phyloP scores from a whole-genome alignment of 2,888 invertebrate species.

The Cheilosia scutellata region DNA sequence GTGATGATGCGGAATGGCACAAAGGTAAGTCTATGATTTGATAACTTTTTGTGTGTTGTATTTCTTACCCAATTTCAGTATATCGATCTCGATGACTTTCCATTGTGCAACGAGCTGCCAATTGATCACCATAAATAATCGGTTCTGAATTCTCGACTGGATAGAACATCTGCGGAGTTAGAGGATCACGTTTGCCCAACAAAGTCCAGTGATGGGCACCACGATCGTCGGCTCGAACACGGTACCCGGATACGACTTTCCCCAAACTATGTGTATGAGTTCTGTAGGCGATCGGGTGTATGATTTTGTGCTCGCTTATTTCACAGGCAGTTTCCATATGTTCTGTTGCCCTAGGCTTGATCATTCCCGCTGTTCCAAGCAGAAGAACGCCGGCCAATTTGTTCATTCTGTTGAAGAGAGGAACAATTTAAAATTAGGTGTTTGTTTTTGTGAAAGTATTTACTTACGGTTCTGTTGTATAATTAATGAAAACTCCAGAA shows the following conservation, averaged over 20 bases:
- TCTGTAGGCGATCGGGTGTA: conserved; percentile 98
- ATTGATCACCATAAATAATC: conserved; percentile 88
- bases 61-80: conserved; percentile 90
- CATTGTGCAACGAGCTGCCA: conserved; percentile 98
- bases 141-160: conserved; percentile 88
- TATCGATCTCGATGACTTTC: conserved; percentile 87
- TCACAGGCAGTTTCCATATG: conserved; percentile 97
- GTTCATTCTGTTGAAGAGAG: conserved; percentile 87
- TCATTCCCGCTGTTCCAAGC: conserved; percentile 93
- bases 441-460: conserved; percentile 6
- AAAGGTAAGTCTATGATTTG: not conserved
- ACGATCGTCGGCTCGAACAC: conserved; percentile 86
- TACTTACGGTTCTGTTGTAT: conserved; percentile 89
- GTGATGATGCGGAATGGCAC: conserved; percentile 59
- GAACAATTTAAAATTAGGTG: not conserved
- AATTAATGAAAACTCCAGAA: conserved; percentile 92
- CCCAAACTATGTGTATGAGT: conserved; percentile 97
- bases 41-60: not conserved
- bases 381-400: conserved; percentile 96
- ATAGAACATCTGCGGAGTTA: conserved; percentile 98
- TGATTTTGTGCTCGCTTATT: conserved; percentile 90
- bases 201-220: conserved; percentile 90
- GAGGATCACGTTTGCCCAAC: conserved; percentile 93
- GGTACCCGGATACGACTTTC: conserved; percentile 93
- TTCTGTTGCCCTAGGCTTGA: conserved; percentile 89